Conservation (phyloP, 1,140 invertebrate genomes). For the Myzus persicae region DNA sequence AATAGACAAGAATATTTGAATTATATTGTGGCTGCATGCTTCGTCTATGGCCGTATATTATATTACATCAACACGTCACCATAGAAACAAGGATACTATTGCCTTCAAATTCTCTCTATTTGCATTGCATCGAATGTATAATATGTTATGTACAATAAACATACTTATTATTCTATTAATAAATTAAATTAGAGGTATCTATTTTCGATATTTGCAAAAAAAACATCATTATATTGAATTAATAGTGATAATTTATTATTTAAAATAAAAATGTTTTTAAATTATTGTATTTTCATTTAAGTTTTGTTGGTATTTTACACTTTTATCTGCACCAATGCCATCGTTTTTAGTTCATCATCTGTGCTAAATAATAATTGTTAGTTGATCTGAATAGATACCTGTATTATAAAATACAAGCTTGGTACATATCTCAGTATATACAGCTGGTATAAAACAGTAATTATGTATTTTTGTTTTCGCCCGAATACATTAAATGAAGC, state of each 20-base stretch:
- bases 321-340: not conserved
- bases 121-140: not conserved
- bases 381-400: not conserved
- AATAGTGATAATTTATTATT: not conserved
- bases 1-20: not conserved
- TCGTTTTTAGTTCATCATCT: not conserved
- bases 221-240: not conserved
- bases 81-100: not conserved
- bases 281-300: not conserved
- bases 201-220: not conserved
- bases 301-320: not conserved
- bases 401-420: not conserved
- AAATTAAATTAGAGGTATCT: not conserved
- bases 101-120: not conserved
- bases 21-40: not conserved
- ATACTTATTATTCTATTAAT: not conserved
- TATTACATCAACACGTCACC: not conserved
- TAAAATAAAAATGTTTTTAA: not conserved
- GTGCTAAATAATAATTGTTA: not conserved
- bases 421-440: not conserved
- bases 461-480: not conserved
- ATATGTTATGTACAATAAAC: not conserved
- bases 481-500: slow-evolving; percentile 6
- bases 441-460: not conserved
- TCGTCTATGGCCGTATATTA: not conserved